Conservation (phyloP, 1,140 invertebrate species). For the Megathymus violae region DNA sequence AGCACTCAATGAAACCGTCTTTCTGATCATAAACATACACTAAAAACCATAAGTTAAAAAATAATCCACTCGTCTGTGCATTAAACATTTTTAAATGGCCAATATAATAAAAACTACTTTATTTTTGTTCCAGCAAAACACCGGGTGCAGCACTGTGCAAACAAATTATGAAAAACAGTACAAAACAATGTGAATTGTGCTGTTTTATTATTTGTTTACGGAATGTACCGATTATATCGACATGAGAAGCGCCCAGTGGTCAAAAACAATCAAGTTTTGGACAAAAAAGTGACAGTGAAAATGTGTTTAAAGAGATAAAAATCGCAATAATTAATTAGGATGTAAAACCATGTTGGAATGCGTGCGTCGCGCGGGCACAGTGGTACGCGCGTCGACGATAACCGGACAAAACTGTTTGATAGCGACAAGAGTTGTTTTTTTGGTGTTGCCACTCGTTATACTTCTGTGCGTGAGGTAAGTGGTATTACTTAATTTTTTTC, state of each 20-base stretch:
- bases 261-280: constrained; percentile 30
- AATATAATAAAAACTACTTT: too few species aligned
- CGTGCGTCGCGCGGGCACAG: constrained; percentile 57
- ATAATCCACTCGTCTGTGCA: too few species aligned
- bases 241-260: constrained; percentile 29
- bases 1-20: too few species aligned
- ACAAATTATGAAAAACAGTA: not conserved
- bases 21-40: too few species aligned
- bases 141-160: not conserved
- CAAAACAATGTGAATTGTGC: constrained; percentile 6
- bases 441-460: constrained; percentile 45
- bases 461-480: constrained; percentile 64
- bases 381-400: constrained; percentile 50
- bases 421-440: constrained; percentile 40
- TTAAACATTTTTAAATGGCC: too few species aligned
- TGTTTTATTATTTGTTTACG: not conserved
- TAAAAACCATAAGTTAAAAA: too few species aligned
- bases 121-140: constrained; percentile 12
- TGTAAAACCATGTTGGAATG: constrained; percentile 74
- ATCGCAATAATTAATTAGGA: constrained; percentile 59
- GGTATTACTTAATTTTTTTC: constrained; percentile 14
- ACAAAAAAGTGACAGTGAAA: constrained; percentile 46
- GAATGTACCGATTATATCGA: constrained; percentile 5
- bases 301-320: constrained; percentile 53
- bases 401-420: constrained; percentile 38